Percentiles rank a stretch among this genome's conserved stretches.
phyloP scores from a whole-genome alignment of 2,113 vertebrate species.

The Chinchilla lanigera region DNA sequence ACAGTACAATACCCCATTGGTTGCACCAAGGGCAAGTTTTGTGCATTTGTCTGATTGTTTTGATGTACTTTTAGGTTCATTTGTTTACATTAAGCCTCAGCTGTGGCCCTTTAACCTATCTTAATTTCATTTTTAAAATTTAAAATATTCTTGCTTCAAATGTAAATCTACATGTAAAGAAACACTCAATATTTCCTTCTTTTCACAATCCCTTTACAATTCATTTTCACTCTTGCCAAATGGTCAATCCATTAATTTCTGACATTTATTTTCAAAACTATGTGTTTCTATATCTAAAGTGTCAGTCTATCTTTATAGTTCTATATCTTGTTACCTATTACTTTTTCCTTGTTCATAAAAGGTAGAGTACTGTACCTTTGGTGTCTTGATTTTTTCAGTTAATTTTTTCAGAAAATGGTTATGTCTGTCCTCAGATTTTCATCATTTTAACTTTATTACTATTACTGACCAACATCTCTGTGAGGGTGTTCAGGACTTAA shows the following conservation, averaged over 20 bases:
- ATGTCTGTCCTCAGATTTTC: background rate
- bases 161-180: background rate
- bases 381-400: background rate
- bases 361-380: background rate
- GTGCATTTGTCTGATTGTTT: background rate
- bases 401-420: background rate
- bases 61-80: background rate
- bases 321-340: background rate
- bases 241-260: background rate
- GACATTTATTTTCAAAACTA: background rate
- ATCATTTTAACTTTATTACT: background rate
- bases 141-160: background rate
- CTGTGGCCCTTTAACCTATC: background rate
- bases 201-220: background rate
- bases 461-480: background rate
- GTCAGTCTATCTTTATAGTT: background rate
- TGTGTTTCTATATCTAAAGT: background rate
- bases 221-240: background rate
- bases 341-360: background rate
- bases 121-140: background rate
- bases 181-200: background rate
- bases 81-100: background rate
- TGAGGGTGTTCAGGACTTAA: background rate
- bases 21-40: background rate
- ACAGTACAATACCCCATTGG: background rate